These are phyloP conservation scores for Mirounga angustirostris DNA, from an alignment of 2,113 vertebrate genomes.

Conservation along the genomic window DNA sequence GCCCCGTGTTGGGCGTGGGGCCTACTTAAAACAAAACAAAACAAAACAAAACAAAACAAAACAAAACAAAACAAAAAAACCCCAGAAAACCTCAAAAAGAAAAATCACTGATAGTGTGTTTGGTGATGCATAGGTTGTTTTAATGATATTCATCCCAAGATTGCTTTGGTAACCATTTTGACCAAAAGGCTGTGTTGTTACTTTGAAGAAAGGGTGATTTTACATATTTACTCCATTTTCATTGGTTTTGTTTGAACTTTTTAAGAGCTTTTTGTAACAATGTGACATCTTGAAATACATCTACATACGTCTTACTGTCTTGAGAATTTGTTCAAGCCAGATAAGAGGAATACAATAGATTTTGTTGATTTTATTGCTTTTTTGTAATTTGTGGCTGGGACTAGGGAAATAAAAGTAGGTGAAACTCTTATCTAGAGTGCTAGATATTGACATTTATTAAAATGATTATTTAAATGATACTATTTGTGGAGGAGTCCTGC, in stretches of 20 bases:
- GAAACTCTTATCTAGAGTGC: constrained; percentile 51
- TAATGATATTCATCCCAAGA: constrained; percentile 43
- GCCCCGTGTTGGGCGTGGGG: not conserved
- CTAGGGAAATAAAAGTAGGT: constrained; percentile 58
- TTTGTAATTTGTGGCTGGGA: constrained; percentile 55
- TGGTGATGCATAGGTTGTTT: not conserved
- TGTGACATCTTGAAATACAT: constrained; percentile 58
- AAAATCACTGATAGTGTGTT: not conserved
- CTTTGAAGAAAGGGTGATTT: constrained; percentile 27
- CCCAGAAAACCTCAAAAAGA: not conserved
- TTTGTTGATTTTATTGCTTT: constrained; percentile 60
- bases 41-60: not conserved
- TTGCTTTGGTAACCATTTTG: constrained; percentile 8
- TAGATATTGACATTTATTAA: constrained; percentile 61
- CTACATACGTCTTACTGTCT: constrained; percentile 31
- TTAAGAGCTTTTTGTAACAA: constrained; percentile 40
- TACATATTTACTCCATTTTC: constrained; percentile 51
- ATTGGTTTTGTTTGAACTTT: constrained; percentile 51
- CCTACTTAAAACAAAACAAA: not conserved
- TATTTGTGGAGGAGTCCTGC: constrained; percentile 41
- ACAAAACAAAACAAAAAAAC: not conserved
- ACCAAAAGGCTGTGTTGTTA: constrained; percentile 26
- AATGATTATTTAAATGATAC: constrained; percentile 62
- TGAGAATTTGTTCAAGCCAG: constrained; percentile 53
- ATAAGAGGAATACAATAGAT: constrained; percentile 49